phyloP scores from a whole-genome alignment of 2,888 invertebrate genomes.

The Bombyx huttoni region DNA sequence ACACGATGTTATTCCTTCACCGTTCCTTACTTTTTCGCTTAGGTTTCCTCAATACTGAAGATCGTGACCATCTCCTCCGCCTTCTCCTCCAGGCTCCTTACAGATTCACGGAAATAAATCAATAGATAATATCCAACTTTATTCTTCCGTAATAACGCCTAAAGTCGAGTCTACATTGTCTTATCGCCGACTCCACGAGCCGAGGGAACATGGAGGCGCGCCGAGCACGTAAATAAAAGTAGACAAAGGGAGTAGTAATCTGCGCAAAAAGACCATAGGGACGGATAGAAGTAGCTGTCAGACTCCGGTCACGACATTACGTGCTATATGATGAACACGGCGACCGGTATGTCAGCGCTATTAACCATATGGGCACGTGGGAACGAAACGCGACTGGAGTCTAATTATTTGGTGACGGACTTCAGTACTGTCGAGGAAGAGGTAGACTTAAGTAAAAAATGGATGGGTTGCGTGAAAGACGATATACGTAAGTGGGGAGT shows the following conservation, averaged over 20 bases:
- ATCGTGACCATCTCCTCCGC: too few relatives aligned
- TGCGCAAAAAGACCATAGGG: conserved; percentile 43
- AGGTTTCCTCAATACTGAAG: too few relatives aligned
- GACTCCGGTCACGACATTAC: conserved; percentile 49
- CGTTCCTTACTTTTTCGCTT: too few relatives aligned
- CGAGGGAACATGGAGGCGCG: conserved; percentile 32
- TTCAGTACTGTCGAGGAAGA: too few relatives aligned
- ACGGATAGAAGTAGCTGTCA: conserved; percentile 67
- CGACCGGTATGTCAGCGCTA: conserved; percentile 11
- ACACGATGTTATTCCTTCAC: too few relatives aligned
- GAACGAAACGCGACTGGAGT: not conserved
- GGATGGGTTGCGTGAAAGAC: too few relatives aligned
- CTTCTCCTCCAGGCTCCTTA: too few relatives aligned
- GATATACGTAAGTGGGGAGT: too few relatives aligned
- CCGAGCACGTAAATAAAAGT: conserved; percentile 58
- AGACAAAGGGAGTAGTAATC: conserved; percentile 62
- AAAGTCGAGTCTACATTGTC: conserved; percentile 13
- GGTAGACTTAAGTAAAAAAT: too few relatives aligned
- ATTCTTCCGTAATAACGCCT: conserved; percentile 5
- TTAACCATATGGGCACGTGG: conserved; percentile 3
- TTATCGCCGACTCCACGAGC: conserved; percentile 18
- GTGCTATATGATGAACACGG: conserved; percentile 41
- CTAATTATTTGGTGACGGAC: not conserved
- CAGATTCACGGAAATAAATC: too few relatives aligned
- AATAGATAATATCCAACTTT: too few relatives aligned